Evolutionary conservation across 2,797 vertebrate genomes (phyloP).

Genomic region (Cirrhinus mrigala): DNA sequence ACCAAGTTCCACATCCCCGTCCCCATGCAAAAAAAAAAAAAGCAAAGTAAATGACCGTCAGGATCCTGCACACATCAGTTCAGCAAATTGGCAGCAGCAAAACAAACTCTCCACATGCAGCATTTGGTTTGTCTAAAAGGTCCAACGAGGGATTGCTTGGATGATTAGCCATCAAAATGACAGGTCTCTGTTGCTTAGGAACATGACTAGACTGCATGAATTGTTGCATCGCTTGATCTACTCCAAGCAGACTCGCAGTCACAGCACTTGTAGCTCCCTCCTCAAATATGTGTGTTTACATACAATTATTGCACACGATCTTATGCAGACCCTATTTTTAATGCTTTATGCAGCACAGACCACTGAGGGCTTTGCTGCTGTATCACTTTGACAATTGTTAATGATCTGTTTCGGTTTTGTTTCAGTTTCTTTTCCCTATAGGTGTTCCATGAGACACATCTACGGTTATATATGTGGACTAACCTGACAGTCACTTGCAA

Average conservation of each 20-base stretch:
- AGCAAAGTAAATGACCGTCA: background rate
- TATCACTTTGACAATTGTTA: background rate
- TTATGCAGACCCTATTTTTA: background rate
- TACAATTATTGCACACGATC: conserved; percentile 36
- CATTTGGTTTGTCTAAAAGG: conserved; percentile 63
- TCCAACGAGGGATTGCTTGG: conserved; percentile 61
- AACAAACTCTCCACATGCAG: conserved; percentile 55
- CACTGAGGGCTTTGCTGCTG: background rate
- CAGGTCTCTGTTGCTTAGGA: conserved; percentile 65
- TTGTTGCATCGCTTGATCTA: conserved; percentile 62
- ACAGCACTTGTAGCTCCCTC: conserved; percentile 46
- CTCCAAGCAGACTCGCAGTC: conserved; percentile 46
- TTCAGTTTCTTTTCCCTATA: conserved; percentile 7
- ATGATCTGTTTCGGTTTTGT: conserved; percentile 4
- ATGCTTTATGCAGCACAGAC: conserved; percentile 11
- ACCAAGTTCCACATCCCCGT: background rate
- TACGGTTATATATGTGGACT: conserved; percentile 51
- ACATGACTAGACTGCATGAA: conserved; percentile 64
- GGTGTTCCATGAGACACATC: conserved; percentile 24
- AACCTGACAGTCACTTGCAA: conserved; percentile 57
- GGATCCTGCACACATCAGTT: conserved; percentile 34
- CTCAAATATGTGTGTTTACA: conserved; percentile 24
- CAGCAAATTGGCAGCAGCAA: conserved; percentile 54
- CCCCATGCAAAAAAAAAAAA: background rate
- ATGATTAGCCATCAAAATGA: conserved; percentile 65